Evolutionary conservation across 2,113 vertebrate species (phyloP).

Genomic region (Ifrita kowaldi): DNA sequence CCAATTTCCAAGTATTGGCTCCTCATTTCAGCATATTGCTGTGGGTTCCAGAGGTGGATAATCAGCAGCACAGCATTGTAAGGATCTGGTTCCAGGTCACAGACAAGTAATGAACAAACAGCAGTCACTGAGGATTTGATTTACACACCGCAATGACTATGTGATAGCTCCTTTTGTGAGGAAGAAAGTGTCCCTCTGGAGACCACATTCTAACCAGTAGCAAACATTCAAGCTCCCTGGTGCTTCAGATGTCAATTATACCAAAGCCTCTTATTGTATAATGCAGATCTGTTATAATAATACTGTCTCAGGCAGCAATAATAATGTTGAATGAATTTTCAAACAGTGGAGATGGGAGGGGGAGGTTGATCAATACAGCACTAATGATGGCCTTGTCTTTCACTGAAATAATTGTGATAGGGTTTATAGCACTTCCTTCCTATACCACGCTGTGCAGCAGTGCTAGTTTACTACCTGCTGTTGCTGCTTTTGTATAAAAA

Average conservation of each 20-base stretch:
- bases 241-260: constrained; percentile 59
- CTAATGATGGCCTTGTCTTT: constrained; percentile 42
- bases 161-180: constrained; percentile 13
- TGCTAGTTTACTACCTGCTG: constrained; percentile 59
- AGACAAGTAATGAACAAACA: constrained; percentile 31
- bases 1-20: background rate
- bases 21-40: background rate
- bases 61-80: background rate
- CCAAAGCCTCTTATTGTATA: constrained; percentile 57
- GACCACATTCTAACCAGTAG: background rate
- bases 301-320: constrained; percentile 26
- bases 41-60: background rate
- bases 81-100: constrained; percentile 34
- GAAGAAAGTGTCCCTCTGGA: constrained; percentile 6
- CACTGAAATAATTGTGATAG: constrained; percentile 36
- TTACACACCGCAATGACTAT: constrained; percentile 18
- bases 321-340: constrained; percentile 48
- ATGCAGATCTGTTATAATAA: constrained; percentile 47
- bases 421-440: constrained; percentile 53
- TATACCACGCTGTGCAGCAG: constrained; percentile 20
- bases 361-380: constrained; percentile 20
- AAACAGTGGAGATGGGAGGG: constrained; percentile 33
- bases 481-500: constrained; percentile 51
- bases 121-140: constrained; percentile 15
- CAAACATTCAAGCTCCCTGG: constrained; percentile 8